Percentiles rank a stretch among this genome's conserved stretches.
Evolutionary conservation across 2,113 vertebrate species (phyloP).

Genomic region (Antigone vipio): DNA sequence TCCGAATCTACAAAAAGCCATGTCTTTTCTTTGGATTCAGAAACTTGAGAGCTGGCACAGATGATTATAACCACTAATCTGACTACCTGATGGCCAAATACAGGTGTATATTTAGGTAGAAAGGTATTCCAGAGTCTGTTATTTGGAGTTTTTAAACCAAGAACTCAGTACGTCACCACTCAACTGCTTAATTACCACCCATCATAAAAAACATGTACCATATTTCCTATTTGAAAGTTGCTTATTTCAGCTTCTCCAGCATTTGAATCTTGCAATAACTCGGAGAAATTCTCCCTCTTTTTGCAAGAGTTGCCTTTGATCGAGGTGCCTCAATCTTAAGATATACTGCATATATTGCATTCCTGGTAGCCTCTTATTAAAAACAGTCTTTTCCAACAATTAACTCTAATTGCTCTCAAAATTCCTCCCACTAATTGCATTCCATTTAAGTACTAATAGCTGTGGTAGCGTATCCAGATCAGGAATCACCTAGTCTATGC

Average conservation of each 20-base stretch:
- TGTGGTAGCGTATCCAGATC: not conserved
- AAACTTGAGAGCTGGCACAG: not conserved
- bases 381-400: not conserved
- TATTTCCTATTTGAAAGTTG: not conserved
- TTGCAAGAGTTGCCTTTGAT: not conserved
- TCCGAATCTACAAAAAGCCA: not conserved
- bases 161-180: not conserved
- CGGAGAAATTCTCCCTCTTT: not conserved
- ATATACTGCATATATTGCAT: not conserved
- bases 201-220: not conserved
- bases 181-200: not conserved
- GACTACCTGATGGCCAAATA: not conserved
- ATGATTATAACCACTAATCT: not conserved
- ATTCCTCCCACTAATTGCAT: not conserved
- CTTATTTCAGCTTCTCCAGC: not conserved
- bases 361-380: not conserved
- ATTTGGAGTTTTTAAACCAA: not conserved
- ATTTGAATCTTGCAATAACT: not conserved
- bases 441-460: not conserved
- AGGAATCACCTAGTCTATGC: not conserved
- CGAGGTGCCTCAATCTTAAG: not conserved
- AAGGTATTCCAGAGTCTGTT: not conserved
- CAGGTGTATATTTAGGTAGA: not conserved
- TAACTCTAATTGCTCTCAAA: not conserved
- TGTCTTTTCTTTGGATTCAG: not conserved